Base-by-base conservation (phyloP, 2,888 invertebrate species). In the Lathronympha strigana region DNA sequence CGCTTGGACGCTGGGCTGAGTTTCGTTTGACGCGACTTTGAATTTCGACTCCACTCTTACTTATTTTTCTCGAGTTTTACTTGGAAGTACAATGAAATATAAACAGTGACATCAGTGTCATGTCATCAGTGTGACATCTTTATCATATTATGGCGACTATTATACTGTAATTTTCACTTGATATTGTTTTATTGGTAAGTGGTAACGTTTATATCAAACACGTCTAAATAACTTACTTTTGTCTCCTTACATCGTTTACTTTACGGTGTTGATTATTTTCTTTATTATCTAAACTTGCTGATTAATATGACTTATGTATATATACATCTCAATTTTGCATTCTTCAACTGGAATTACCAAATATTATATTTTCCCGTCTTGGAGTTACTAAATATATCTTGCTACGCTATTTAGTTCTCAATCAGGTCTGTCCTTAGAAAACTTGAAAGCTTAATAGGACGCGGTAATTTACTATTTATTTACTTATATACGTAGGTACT, bases 1-100 rank as follows among this genome's bases (percentile, higher is more conserved):
- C 72, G 74, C 74, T 72, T 68, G 69, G 67, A 64, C 61, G 72
- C 72, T 71, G 57, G 66, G 53, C 69, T 70, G 69, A 67, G 61
- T 62, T 69, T 70, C 67, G 63, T 69, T 70, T 67, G 63, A 57
- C 67, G 58, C 49, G 63, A 71, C 67, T 67, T 70, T 60, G 45
- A 67, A 57, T 58, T 69, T 66, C 53, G 58, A 57, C 61, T 19
- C 19, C 43, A 40, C 33, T 53, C 17, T 40, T 40, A 19, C 17
- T 57, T 49, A 23, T 63, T 61, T 43, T 28, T 9, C 36, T 33
- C 11, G 54, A 21, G 45, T 19, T 61, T 50, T 49, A 6, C 21
- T 51, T 61, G 25, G 15, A 38, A 61, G 21, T 25, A 40, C 11
- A 5, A 4, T 11, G 13, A 28, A 5, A 40, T 25, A 25, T 15